Evolutionary conservation across 2,113 vertebrate genomes (phyloP), one percentile per base, ranked within the genome.

Genomic region (Dissostichus mawsoni): DNA sequence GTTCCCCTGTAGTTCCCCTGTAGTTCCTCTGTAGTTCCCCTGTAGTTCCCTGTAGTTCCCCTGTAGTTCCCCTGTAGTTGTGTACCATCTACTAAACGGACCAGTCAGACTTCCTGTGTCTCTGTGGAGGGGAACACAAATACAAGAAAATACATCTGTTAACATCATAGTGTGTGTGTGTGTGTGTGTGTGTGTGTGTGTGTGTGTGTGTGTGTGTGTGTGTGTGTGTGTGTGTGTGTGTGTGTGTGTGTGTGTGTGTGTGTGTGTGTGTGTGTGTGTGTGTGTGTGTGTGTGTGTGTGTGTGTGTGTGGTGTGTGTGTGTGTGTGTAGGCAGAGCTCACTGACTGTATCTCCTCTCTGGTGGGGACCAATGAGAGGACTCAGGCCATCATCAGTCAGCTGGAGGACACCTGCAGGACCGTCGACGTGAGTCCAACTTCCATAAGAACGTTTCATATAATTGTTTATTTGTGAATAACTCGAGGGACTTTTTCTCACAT

Each of bases 331-430:
- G 94, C 95, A 0, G 97, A 99, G 90, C 90, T 99, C 73, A 97
- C 96, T 7, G 97, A 99, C 52, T 96, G 97, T 74, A 95, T 99
- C 36, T 95, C 97, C 1, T 90, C 98, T 64, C 90, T 99, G 14
- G 97, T 99, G 68, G 98, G 97, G 56, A 97, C 95, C 93, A 98
- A 98, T 0, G 97, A 99, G 84, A 92, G 97, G 85, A 92, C 97
- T 69, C 97, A 98, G 90, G 96, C 95, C 14, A 90, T 98, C 81
- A 95, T 99, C 91, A 95, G 91, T 0, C 96, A 98, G 86, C 92
- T 99, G 92, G 97, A 99, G 68, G 97, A 98, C 67, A 97, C 96
- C 59, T 98, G 97, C 91, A 95, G 93, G 92, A 90, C 83, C 0
- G 94, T 99, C 6, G 96, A 98, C 85, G 97, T 98, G 67, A 69